Conservation (phyloP, 2,888 invertebrate genomes). For the Torymus tubicola region DNA sequence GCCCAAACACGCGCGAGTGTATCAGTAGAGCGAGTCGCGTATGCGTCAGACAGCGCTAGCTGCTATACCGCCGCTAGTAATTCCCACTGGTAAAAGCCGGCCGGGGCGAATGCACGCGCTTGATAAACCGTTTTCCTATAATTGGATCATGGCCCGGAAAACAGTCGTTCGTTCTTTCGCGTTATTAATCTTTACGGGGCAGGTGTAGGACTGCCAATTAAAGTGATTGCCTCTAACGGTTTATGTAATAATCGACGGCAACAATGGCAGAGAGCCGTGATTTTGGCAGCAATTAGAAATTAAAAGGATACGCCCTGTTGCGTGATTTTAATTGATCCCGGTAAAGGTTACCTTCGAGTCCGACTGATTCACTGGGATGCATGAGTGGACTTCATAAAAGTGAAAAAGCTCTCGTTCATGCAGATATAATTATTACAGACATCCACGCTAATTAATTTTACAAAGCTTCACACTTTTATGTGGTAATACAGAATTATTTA, state of each 20-base stretch:
- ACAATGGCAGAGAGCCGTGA: neutral
- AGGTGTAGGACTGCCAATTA: slow-evolving; percentile 17
- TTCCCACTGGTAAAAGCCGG: slow-evolving; percentile 37
- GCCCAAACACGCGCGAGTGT: neutral
- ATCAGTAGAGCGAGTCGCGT: slow-evolving; percentile 51
- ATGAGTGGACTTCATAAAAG: too few relatives aligned
- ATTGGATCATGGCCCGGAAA: slow-evolving; percentile 43
- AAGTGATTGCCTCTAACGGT: slow-evolving; percentile 5
- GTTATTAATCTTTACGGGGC: slow-evolving; percentile 28
- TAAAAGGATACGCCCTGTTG: too few relatives aligned
- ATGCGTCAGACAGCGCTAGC: slow-evolving; percentile 33
- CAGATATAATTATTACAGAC: too few relatives aligned
- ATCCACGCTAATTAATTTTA: too few relatives aligned
- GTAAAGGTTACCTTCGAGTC: too few relatives aligned
- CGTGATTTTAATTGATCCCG: too few relatives aligned
- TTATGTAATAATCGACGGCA: too few relatives aligned
- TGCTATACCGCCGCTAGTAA: neutral
- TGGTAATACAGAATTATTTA: too few relatives aligned
- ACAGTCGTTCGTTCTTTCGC: slow-evolving; percentile 38
- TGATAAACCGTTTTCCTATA: slow-evolving; percentile 54
- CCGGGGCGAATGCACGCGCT: slow-evolving; percentile 6
- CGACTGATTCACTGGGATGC: too few relatives aligned
- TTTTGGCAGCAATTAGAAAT: neutral
- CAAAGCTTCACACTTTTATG: too few relatives aligned
- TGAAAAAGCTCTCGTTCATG: too few relatives aligned